Conservation (phyloP, 2,888 invertebrate genomes). For the Lithophane semibrunnea region DNA sequence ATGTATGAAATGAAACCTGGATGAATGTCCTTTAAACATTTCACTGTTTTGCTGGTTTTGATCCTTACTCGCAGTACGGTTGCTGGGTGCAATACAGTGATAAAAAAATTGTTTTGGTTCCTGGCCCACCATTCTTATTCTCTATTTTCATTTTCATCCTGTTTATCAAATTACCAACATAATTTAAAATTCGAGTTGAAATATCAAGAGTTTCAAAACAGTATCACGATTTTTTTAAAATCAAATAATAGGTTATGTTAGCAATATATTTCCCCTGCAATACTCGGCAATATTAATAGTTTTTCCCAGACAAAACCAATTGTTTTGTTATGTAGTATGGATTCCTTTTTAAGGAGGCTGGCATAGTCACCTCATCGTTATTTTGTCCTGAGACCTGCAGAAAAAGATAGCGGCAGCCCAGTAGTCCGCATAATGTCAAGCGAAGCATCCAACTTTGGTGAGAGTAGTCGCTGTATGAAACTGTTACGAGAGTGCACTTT, state of each 20-base stretch:
- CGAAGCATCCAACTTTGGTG: too few species aligned
- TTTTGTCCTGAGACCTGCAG: neutral
- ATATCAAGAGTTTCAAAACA: neutral
- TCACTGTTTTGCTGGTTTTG: neutral
- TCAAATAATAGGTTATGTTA: neutral
- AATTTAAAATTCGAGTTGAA: neutral
- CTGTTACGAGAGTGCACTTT: too few species aligned
- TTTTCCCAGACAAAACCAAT: neutral
- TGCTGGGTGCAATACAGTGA: neutral
- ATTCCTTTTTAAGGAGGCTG: neutral
- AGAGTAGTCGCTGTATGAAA: too few species aligned
- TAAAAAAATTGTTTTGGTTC: neutral
- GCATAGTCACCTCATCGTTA: neutral
- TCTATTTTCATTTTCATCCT: neutral
- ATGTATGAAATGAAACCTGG: neutral
- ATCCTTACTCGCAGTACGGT: neutral
- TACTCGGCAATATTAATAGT: conserved; percentile 10
- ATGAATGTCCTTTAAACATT: neutral
- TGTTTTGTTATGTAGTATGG: neutral
- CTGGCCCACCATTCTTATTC: neutral
- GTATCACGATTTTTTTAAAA: neutral
- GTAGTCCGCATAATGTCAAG: too few species aligned
- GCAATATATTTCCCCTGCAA: neutral
- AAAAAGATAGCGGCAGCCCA: too few species aligned
- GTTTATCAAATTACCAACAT: neutral